Base-by-base conservation (phyloP, 2,113 vertebrate species). In the Daphoenositta chrysoptera region DNA sequence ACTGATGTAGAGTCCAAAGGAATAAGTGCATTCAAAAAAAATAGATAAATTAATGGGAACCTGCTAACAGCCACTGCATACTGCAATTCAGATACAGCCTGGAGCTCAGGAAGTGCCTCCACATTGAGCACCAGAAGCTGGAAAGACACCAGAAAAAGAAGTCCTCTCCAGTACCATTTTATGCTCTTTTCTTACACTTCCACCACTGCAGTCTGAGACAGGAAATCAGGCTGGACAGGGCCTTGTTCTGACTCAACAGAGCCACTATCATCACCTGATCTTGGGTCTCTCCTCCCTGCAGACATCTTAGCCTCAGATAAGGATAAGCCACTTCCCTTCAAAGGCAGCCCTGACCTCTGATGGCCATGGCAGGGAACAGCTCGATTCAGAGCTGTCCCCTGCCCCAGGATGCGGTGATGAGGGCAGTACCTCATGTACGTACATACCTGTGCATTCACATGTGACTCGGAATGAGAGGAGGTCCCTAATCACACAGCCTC, bases 261-360 rank as follows among this genome's bases (percentile, higher is more conserved):
- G 80, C n/a, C 87, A 28, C 69, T 51, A 9, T 22, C 64, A 42
- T 63, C 77, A 66, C 42, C 64, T 70, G 66, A 79, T 77, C 79
- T 54, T 31, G 47, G 33, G 39, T 39, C 13, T 35, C 33, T 85
- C 58, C 63, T 85, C 21, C 2, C 16, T 58, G 75, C 61, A 68
- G 68, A 47, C 27, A 8, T 68, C 50, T 86, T 58, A 80, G 35
- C 73, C 73, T 65, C 61, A 50, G 71, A 42, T 47, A 77, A 91
- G 44, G 30, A 51, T 66, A 47, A 88, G 47, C 58, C 64, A 26
- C 54, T 56, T 93, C 44, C 87, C 63, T 70, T 78, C 71, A 85
- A 73, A 88, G 69, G 76, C 92, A 90, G 93, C 85, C 66, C 91
- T 86, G 90, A 86, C 90, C 90, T 94, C 94, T 94, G 85, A 96